phyloP scores from a whole-genome alignment of 2,888 invertebrate species.

The Elmis aenea region DNA sequence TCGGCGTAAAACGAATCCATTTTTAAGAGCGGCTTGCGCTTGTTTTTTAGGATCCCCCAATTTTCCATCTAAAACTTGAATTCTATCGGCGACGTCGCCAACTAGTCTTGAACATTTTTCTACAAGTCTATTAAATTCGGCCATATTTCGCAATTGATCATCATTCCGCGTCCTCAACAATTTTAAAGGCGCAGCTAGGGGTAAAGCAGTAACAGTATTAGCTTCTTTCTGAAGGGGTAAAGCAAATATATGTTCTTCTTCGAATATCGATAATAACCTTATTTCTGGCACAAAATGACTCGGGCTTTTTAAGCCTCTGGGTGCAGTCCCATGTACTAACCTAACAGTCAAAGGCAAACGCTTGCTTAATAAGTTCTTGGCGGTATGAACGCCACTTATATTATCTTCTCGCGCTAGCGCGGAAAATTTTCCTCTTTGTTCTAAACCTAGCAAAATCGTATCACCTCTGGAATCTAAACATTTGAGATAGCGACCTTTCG shows the following conservation, averaged over 20 bases:
- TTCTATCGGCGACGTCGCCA: conserved; percentile 72
- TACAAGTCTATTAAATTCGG: conserved; percentile 63
- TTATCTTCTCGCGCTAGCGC: conserved; percentile 89
- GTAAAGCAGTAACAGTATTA: conserved; percentile 73
- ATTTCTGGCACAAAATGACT: conserved; percentile 81
- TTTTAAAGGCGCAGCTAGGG: conserved; percentile 80
- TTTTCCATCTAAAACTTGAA: conserved; percentile 77
- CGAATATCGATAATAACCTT: conserved; percentile 75
- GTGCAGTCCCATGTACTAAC: conserved; percentile 84
- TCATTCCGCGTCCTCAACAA: conserved; percentile 78
- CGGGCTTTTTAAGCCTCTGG: conserved; percentile 75
- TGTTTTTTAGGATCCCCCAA: conserved; percentile 57
- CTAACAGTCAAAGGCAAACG: conserved; percentile 88
- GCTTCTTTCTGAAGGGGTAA: conserved; percentile 77
- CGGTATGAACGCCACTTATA: conserved; percentile 91
- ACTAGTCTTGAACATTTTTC: conserved; percentile 72
- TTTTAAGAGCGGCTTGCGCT: conserved; percentile 46
- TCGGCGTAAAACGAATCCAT: conserved; percentile 67
- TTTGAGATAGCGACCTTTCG: conserved; percentile 75
- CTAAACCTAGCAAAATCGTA: conserved; percentile 74
- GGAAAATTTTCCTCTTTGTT: conserved; percentile 87
- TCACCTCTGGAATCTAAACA: conserved; percentile 84
- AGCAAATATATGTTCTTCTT: conserved; percentile 82
- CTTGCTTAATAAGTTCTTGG: conserved; percentile 81
- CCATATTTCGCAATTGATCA: conserved; percentile 67